A percentile compares a stretch with the other conserved stretches of the same genome.
phyloP scores from a whole-genome alignment of 2,888 invertebrate species.

The Uloborus plumipes region DNA sequence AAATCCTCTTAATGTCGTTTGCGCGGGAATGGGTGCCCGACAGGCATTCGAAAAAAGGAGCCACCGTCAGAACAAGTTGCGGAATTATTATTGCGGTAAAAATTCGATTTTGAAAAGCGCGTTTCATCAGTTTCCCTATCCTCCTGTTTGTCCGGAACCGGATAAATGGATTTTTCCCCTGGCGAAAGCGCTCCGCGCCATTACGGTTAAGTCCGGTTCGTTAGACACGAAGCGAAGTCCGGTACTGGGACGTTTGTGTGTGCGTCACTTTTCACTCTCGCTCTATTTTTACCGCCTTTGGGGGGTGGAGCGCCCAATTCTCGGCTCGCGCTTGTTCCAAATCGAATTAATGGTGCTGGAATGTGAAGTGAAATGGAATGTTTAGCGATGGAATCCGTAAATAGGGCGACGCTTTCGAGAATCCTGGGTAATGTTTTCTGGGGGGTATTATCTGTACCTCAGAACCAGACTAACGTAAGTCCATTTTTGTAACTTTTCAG shows the following conservation, averaged over 20 bases:
- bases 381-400: too few relatives aligned
- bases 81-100: conserved; percentile 51
- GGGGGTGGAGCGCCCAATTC: too few relatives aligned
- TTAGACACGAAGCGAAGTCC: conserved; percentile 30
- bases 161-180: conserved; percentile 47
- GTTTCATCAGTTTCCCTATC: conserved; percentile 3
- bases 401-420: too few relatives aligned
- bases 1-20: conserved; percentile 36
- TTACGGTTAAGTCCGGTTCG: conserved; percentile 34
- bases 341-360: too few relatives aligned
- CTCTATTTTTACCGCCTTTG: not conserved
- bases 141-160: conserved; percentile 28
- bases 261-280: not conserved
- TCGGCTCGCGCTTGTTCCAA: too few relatives aligned
- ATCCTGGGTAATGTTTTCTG: too few relatives aligned
- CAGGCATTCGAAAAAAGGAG: conserved; percentile 53
- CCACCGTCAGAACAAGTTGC: conserved; percentile 35
- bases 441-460: too few relatives aligned
- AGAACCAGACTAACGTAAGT: too few relatives aligned
- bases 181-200: conserved; percentile 1
- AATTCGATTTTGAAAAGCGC: conserved; percentile 61
- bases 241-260: not conserved
- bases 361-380: too few relatives aligned
- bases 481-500: too few relatives aligned
- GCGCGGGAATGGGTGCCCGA: conserved; percentile 33